Percentiles rank a stretch among this genome's conserved stretches.
Conservation (phyloP, 1,140 invertebrate species). For the Sarcophaga bullata region DNA sequence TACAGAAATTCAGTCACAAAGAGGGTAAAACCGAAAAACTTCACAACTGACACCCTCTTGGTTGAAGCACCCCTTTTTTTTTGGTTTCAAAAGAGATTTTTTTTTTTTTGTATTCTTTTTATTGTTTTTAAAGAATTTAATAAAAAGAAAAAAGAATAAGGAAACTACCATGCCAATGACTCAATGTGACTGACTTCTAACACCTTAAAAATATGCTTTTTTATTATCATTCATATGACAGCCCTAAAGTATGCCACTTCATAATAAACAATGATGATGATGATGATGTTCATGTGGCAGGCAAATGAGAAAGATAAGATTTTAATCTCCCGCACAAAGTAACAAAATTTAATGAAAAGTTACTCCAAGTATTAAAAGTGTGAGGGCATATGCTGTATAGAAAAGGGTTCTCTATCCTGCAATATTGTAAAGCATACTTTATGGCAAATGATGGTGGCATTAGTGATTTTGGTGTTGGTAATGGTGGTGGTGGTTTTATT, state of each 20-base stretch:
- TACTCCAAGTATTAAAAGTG: background rate
- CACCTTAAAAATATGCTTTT: slow-evolving; percentile 14
- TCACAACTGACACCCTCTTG: no score
- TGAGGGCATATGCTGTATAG: background rate
- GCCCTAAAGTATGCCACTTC: slow-evolving; percentile 25
- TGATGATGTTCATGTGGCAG: background rate
- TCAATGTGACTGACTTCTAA: slow-evolving; percentile 28
- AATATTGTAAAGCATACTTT: slow-evolving; percentile 5
- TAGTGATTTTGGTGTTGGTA: background rate
- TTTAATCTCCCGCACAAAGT: background rate
- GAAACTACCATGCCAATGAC: background rate
- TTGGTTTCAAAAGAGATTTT: no score
- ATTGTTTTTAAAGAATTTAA: no score
- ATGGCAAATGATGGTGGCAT: background rate
- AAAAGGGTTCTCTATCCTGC: background rate
- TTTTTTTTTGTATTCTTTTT: no score
- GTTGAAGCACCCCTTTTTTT: no score
- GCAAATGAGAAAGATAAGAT: slow-evolving; percentile 14
- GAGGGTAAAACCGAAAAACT: background rate
- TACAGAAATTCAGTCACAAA: background rate
- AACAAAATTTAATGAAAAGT: background rate
- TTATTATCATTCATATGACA: background rate
- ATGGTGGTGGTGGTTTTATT: slow-evolving; percentile 11
- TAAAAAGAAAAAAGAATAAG: background rate
- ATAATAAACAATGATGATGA: background rate